Base-by-base conservation (phyloP, 2,888 invertebrate species). In the Callimorpha dominula region DNA sequence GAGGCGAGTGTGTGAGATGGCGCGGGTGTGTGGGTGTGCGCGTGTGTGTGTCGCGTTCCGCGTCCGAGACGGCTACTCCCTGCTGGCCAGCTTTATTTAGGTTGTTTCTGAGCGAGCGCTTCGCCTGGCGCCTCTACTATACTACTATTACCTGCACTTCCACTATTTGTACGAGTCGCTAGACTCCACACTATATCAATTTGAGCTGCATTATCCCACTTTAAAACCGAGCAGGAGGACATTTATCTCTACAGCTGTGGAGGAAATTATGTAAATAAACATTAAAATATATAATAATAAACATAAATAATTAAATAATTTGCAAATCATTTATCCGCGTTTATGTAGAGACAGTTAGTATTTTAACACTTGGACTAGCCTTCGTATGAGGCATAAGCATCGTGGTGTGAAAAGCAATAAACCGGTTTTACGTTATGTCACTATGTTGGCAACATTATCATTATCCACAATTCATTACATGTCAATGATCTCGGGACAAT, bases 11-110 rank as follows among this genome's bases (percentile, higher is more conserved):
- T 87, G 90, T 84, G 90, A 83, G 86, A 77, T 78, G 76, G 88
- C 77, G 85, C 80, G 86, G 83, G 86, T 87, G 92, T 89, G 89
- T 86, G 86, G 78, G 75, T 76, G 80, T 74, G 73, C 75, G 78
- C 79, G 83, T 79, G 87, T 86, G 89, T 90, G 92, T 88, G 87
- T 62, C 31, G 68, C 85, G 89, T 87, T 90, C 87, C 88, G 87
- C 88, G 90, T 89, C 89, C 89, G 90, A 92, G 92, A 91, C 93
- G 90, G 92, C 93, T 93, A 87, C 91, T 94, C 94, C 93, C 92
- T 90, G 92, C 89, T 91, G 90, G 90, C 90, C 90, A 85, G 93
- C 91, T 95, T 94, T 95, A 94, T 93, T 93, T 94, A 93, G 93
- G 93, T 92, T 92, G 93, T 92, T 89, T 92, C 93, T 86, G 92